These are phyloP conservation scores for Zeugodacus cucurbitae DNA, from an alignment of 1,140 invertebrate species.

Conservation along the genomic window DNA sequence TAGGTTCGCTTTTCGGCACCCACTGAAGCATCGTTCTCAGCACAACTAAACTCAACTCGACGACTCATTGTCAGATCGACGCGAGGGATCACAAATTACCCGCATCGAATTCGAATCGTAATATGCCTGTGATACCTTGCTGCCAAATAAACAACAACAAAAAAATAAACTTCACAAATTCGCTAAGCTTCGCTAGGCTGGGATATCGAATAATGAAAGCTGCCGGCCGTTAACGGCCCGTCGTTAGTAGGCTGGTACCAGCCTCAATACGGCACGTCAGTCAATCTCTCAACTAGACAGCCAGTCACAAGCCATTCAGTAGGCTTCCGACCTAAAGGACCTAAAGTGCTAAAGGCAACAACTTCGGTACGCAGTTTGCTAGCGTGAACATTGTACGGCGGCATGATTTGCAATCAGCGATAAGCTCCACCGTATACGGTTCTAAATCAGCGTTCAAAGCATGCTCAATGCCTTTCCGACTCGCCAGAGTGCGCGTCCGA, in stretches of 20 bases:
- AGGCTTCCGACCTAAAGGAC: background rate
- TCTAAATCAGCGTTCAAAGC: background rate
- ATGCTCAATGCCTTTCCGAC: background rate
- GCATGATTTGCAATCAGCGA: constrained; percentile 15
- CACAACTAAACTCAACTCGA: background rate
- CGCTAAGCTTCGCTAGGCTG: too few species aligned
- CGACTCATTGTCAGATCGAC: background rate
- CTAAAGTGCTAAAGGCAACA: background rate
- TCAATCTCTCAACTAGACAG: constrained; percentile 32
- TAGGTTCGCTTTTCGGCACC: constrained; percentile 7
- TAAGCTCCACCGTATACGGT: background rate
- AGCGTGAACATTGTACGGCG: background rate
- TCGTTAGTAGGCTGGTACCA: background rate
- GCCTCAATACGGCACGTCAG: background rate
- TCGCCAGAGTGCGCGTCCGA: background rate
- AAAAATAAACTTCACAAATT: background rate
- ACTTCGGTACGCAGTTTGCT: background rate
- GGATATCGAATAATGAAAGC: background rate
- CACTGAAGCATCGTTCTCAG: background rate
- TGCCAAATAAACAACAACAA: constrained; percentile 5
- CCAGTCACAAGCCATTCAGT: constrained; percentile 13
- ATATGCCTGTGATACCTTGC: background rate
- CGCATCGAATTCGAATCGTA: constrained; percentile 10
- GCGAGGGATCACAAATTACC: constrained; percentile 30
- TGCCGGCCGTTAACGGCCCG: background rate